Conservation (phyloP, 2,888 invertebrate genomes). For the Lycocerus yunnanus region DNA sequence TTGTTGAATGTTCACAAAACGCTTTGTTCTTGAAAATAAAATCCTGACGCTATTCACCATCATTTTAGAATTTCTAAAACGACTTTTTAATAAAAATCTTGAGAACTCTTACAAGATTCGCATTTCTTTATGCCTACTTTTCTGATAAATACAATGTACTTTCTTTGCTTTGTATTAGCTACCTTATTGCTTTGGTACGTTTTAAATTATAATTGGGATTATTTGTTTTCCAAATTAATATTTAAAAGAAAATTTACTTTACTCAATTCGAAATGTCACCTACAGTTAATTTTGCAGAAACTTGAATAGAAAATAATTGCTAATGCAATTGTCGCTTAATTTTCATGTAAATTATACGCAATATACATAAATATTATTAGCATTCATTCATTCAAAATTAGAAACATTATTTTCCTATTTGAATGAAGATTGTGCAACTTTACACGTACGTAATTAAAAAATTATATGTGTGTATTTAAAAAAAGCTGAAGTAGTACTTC, state of each 20-base stretch:
- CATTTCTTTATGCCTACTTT: background rate
- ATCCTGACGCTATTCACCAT: background rate
- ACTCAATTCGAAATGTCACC: background rate
- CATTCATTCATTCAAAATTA: background rate
- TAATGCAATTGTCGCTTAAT: background rate
- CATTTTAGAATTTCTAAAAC: background rate
- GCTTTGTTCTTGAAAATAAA: conserved; percentile 9
- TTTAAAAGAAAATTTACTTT: background rate
- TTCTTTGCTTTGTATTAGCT: background rate
- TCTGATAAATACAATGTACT: background rate
- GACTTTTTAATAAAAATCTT: background rate
- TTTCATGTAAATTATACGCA: background rate
- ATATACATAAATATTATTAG: background rate
- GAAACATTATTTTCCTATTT: background rate
- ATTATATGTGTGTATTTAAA: no score
- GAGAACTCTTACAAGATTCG: background rate
- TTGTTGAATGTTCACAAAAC: conserved; percentile 16
- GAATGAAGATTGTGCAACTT: background rate
- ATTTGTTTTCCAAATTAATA: background rate
- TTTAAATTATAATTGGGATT: background rate
- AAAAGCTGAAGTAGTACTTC: no score
- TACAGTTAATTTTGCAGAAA: background rate
- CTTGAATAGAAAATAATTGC: background rate
- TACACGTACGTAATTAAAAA: no score
- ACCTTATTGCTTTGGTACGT: no score